Evolutionary conservation across 2,113 vertebrate genomes (phyloP), one percentile per base, ranked within the genome.

Genomic region (Strix aluco): DNA sequence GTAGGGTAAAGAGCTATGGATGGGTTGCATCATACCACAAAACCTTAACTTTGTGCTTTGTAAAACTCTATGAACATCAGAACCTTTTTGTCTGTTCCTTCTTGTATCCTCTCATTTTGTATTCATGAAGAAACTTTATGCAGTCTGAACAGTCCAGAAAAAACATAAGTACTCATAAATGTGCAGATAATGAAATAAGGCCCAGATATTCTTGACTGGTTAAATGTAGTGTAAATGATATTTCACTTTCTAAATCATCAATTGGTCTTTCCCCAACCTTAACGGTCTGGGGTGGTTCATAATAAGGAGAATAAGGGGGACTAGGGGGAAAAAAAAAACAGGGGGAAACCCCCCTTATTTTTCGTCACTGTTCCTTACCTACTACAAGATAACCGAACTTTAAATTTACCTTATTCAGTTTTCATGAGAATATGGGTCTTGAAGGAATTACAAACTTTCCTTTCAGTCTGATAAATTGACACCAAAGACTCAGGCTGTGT

Each of bases 1-100:
- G 15, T 75, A 13, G 15, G 10, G 21, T 74, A 82, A 88, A 90
- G 51, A 78, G 9, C 11, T 62, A 38, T 21, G 8, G 44, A 34
- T 32, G 40, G 57, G 51, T 58, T 2, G 1, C 23, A 58, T 25
- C 36, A 11, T 47, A 66, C 18, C 26, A 72, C 72, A 81, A 26
- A 1, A 0, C 1, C 9, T 58, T 42, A n/a, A 27, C 15, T 40
- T 65, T 0, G 1, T 51, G 42, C 11, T 88, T 57, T 57, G 19
- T 40, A 82, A 66, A 86, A 58, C 29, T 63, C 16, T 13, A 9
- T 25, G 34, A 87, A 86, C 8, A 51, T 13, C 27, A 49, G 32
- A 79, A 61, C 9, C 3, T 3, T 46, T 71, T 17, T n/a, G 42
- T 55, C 10, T 49, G 16, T 78, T 78, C 10, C 10, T 78, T 30